phyloP scores from a whole-genome alignment of 2,888 invertebrate species.

The Serripes groenlandicus region DNA sequence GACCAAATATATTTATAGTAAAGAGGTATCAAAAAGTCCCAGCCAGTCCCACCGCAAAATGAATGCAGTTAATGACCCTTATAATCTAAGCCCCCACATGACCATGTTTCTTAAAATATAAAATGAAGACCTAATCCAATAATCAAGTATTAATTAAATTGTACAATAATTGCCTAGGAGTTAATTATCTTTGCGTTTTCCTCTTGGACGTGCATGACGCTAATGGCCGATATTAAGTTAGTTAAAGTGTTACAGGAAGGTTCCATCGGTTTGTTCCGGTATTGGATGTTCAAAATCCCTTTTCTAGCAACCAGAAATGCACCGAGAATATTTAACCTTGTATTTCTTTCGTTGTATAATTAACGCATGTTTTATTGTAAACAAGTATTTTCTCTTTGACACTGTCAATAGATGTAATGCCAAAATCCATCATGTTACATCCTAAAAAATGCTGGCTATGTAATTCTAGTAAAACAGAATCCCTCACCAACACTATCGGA shows the following conservation, averaged over 20 bases:
- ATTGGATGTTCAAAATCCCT: too few species aligned
- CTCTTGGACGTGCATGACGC: conserved; percentile 5
- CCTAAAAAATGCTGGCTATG: too few species aligned
- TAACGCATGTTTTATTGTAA: too few species aligned
- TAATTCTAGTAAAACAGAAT: too few species aligned
- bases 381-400: too few species aligned
- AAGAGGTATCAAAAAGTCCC: too few species aligned
- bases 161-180: conserved; percentile 61
- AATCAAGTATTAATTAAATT: conserved; percentile 69
- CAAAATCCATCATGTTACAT: too few species aligned
- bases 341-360: too few species aligned
- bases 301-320: not conserved
- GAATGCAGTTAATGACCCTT: conserved; percentile 22
- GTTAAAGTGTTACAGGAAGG: conserved; percentile 6
- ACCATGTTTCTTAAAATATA: conserved; percentile 29
- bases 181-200: conserved; percentile 37
- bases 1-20: too few species aligned
- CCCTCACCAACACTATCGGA: too few species aligned
- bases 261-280: not conserved
- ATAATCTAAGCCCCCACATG: not conserved
- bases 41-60: conserved; percentile 1
- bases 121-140: conserved; percentile 63
- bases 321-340: too few species aligned
- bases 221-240: conserved; percentile 20
- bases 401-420: too few species aligned